phyloP scores from a whole-genome alignment of 2,113 vertebrate genomes.

The Enhydra lutris region DNA sequence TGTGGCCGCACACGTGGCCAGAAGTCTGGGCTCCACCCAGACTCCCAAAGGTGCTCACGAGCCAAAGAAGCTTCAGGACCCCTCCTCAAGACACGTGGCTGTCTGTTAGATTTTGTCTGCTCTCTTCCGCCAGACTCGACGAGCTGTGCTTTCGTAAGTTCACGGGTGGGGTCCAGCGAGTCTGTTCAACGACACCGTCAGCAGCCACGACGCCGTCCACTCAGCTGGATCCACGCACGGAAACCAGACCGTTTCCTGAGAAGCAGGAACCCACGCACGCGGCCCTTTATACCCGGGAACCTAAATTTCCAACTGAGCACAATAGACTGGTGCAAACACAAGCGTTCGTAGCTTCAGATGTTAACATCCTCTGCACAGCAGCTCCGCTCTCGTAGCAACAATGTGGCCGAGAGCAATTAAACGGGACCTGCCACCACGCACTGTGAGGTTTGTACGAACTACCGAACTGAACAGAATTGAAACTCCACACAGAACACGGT shows the following conservation, averaged over 20 bases:
- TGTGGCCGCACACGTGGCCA: accelerated
- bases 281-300: background rate
- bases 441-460: background rate
- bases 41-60: background rate
- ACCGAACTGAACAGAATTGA: background rate
- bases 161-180: background rate
- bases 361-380: background rate
- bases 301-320: background rate
- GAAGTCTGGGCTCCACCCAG: background rate
- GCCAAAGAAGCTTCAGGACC: background rate
- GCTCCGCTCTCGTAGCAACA: background rate
- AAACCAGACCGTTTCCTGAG: background rate
- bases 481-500: background rate
- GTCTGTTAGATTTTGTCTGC: background rate
- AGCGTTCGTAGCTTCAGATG: background rate
- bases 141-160: background rate
- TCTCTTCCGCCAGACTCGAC: background rate
- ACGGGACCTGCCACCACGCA: background rate
- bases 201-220: background rate
- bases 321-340: background rate
- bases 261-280: background rate
- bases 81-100: background rate
- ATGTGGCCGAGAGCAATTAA: background rate
- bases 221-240: background rate
- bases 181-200: background rate